Percentiles rank a stretch among this genome's conserved stretches.
Conservation (phyloP, 2,113 vertebrate genomes). For the Engraulis encrasicolus region DNA sequence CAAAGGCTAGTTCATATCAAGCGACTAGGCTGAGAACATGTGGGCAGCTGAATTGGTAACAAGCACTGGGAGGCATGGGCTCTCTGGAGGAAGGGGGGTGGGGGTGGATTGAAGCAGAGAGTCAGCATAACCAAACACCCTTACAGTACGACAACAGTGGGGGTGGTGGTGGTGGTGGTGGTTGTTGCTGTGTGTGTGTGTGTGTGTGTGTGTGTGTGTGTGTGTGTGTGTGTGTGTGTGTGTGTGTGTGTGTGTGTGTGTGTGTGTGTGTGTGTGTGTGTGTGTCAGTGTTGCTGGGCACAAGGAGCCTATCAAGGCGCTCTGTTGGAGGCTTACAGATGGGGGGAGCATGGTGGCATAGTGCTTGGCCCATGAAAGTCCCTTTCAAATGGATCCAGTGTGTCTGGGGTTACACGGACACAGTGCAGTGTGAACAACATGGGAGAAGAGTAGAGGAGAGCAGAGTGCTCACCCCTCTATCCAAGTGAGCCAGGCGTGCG, state of each 20-base stretch:
- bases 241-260: no score
- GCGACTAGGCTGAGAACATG: conserved; percentile 37
- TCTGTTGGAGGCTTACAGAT: conserved; percentile 27
- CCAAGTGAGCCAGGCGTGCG: no score
- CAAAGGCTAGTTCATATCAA: conserved; percentile 48
- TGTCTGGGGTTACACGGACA: not conserved
- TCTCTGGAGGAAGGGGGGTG: conserved; percentile 39
- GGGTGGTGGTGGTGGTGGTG: not conserved
- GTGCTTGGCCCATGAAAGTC: not conserved
- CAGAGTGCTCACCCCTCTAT: not conserved
- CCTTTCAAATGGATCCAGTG: conserved; percentile 4
- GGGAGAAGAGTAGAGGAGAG: not conserved
- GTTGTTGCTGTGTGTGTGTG: no score
- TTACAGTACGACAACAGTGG: conserved; percentile 19
- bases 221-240: no score
- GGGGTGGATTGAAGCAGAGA: conserved; percentile 41
- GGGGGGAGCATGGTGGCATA: not conserved
- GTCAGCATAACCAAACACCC: conserved; percentile 37
- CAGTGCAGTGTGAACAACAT: conserved; percentile 1
- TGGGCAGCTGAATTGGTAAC: conserved; percentile 52
- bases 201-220: no score
- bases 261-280: no score
- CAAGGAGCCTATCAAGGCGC: conserved; percentile 40
- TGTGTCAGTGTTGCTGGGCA: no score
- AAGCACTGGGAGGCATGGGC: conserved; percentile 46